phyloP scores from a whole-genome alignment of 2,113 vertebrate genomes.

The Columba janthina region DNA sequence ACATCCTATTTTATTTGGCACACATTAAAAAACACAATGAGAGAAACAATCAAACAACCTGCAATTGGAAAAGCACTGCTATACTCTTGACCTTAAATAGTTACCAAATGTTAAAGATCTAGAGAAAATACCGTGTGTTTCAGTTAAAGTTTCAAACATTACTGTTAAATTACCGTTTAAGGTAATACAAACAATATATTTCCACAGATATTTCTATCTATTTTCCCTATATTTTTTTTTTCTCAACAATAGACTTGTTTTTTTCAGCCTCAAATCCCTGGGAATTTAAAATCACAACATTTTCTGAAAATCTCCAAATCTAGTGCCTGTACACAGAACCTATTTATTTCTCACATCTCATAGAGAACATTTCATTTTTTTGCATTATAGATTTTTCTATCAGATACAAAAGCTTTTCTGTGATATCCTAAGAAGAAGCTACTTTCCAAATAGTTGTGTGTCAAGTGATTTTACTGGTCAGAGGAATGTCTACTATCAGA shows the following conservation, averaged over 20 bases:
- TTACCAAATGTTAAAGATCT: neutral
- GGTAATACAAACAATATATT: neutral
- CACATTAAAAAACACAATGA: neutral
- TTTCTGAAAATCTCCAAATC: neutral
- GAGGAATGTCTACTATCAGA: neutral
- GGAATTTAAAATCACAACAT: neutral
- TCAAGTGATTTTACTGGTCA: neutral
- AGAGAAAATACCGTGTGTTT: neutral
- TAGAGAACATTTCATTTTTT: neutral
- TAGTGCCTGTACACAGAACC: neutral
- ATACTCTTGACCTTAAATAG: neutral
- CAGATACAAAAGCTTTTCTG: neutral
- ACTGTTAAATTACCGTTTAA: neutral
- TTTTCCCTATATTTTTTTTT: neutral
- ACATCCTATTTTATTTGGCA: neutral
- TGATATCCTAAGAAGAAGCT: neutral
- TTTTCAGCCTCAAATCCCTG: neutral
- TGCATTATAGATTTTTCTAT: neutral
- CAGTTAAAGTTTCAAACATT: neutral
- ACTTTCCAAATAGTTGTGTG: neutral
- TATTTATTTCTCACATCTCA: neutral
- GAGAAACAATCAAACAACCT: neutral
- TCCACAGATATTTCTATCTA: neutral
- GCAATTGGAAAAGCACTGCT: neutral
- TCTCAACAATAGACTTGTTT: neutral